Conservation (phyloP, 2,797 vertebrate genomes). For the Podarcis lilfordi region DNA sequence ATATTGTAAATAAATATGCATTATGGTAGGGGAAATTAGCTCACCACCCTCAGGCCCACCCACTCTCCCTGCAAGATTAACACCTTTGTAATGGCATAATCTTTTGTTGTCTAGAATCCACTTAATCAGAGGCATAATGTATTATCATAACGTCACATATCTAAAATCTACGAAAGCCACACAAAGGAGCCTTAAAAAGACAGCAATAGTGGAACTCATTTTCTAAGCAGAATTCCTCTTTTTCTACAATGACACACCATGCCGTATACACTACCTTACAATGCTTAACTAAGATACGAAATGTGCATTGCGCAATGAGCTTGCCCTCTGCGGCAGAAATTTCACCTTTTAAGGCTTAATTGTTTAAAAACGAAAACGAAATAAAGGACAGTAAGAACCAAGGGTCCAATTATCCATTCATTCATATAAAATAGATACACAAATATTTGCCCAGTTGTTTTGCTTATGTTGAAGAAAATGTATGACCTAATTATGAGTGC, state of each 20-base stretch:
- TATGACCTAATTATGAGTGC: constrained; percentile 25
- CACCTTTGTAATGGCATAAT: background rate
- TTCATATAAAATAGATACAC: background rate
- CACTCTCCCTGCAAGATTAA: background rate
- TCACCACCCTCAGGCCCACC: background rate
- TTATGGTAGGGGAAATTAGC: background rate
- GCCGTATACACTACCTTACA: background rate
- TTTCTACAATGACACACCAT: fast-evolving
- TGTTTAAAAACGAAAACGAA: background rate
- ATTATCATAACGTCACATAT: background rate
- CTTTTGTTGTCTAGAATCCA: background rate
- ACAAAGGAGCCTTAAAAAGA: no score
- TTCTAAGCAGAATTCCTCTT: background rate
- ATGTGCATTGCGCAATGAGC: background rate
- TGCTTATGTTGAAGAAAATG: background rate
- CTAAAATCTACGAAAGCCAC: background rate
- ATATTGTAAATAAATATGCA: background rate
- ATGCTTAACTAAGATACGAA: background rate
- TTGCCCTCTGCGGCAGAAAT: fast-evolving
- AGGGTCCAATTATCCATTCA: background rate
- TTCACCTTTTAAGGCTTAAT: background rate
- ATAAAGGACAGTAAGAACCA: background rate
- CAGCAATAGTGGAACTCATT: no score
- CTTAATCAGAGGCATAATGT: background rate
- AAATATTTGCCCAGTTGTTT: constrained; percentile 12